phyloP scores from a whole-genome alignment of 2,113 vertebrate species.

The Ageneiosus marmoratus region DNA sequence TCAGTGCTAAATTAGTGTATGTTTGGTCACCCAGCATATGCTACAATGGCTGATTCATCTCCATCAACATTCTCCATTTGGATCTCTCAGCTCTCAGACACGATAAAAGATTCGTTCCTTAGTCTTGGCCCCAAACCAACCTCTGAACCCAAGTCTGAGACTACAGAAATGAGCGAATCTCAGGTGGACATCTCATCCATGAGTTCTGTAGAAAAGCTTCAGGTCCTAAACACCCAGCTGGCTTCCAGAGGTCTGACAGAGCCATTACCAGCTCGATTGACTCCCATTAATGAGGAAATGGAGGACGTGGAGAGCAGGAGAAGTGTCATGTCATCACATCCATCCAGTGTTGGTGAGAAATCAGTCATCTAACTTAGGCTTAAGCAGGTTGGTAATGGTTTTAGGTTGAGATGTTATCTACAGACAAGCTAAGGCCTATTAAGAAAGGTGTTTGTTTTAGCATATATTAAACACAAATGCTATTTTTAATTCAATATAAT shows the following conservation, averaged over 20 bases:
- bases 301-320: constrained; percentile 58
- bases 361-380: neutral
- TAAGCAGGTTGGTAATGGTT: neutral
- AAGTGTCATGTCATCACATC: constrained; percentile 29
- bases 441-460: neutral
- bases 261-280: constrained; percentile 55
- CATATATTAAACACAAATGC: neutral
- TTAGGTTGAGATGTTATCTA: neutral
- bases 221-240: constrained; percentile 40
- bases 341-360: constrained; percentile 56
- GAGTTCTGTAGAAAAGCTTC: constrained; percentile 36
- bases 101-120: constrained; percentile 69
- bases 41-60: constrained; percentile 38
- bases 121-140: constrained; percentile 55
- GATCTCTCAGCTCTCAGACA: constrained; percentile 78
- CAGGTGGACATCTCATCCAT: constrained; percentile 21
- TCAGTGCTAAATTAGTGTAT: neutral
- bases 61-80: constrained; percentile 71
- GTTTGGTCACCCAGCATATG: constrained; percentile 44
- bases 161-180: neutral
- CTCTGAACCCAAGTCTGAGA: neutral
- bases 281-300: constrained; percentile 75
- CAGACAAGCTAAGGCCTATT: neutral
- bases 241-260: constrained; percentile 41
- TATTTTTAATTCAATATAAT: neutral